Base-by-base conservation (phyloP, 2,888 invertebrate species). In the Ligdia adustata region DNA sequence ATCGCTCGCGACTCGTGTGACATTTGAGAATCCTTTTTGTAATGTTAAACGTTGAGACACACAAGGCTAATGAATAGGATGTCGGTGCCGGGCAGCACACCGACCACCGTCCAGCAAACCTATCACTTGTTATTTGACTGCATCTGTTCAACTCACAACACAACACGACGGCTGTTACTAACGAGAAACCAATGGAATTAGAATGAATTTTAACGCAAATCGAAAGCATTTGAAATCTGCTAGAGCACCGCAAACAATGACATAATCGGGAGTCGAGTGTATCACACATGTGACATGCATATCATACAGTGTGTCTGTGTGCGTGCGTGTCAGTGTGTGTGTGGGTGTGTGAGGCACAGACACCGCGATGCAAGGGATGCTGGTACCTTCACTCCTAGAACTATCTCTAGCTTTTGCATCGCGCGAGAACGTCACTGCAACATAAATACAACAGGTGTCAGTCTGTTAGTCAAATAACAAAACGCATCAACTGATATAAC, bases 401-500 rank as follows among this genome's bases (percentile, higher is more conserved):
- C 69, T 71, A 79, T 71, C 69, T 62, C 67, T 79, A 67, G 2
- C 4, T 71, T 79, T 81, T 53, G 82, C 79, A 65, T 85, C 87
- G 64, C 78, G 75, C 69, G 85, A 85, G 76, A 89, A 89, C 62
- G 84, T 87, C 76, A 89, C 87, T 72, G 84, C 82, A 88, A 75
- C 72, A 72, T 71, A 79, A 79, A 76, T 66, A 69, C 52, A 64
- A n/a, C n/a, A n/a, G n/a, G n/a, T n/a, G n/a, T n/a, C n/a, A n/a
- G n/a, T n/a, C n/a, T n/a, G n/a, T n/a, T n/a, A n/a, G n/a, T n/a
- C n/a, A n/a, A n/a, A n/a, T n/a, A n/a, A n/a, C n/a, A n/a, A n/a
- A n/a, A n/a, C n/a, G n/a, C n/a, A n/a, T n/a, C n/a, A n/a, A n/a
- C n/a, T n/a, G n/a, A n/a, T n/a, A n/a, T n/a, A n/a, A n/a, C n/a